Conservation (phyloP, 2,797 vertebrate genomes). For the Silurus aristotelis region DNA sequence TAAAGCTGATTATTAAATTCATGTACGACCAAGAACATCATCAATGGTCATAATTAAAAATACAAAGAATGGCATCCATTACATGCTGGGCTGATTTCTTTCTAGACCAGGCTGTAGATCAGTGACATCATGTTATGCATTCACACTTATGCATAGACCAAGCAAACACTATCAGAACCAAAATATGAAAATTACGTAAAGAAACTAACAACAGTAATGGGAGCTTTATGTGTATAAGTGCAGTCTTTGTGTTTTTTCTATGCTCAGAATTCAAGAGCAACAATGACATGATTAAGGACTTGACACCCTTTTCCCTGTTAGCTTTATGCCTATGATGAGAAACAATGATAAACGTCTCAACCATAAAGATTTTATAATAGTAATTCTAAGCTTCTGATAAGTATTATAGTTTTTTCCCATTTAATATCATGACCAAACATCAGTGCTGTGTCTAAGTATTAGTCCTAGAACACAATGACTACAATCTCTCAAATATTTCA, state of each 20-base stretch:
- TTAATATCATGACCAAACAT: background rate
- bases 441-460: background rate
- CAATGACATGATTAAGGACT: background rate
- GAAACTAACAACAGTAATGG: background rate
- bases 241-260: background rate
- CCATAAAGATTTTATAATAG: background rate
- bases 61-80: background rate
- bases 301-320: background rate
- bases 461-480: background rate
- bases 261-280: background rate
- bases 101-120: background rate
- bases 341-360: background rate
- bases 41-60: background rate
- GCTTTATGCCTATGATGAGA: background rate
- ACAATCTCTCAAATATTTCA: background rate
- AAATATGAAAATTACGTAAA: background rate
- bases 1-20: too few relatives aligned
- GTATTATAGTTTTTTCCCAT: background rate
- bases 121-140: background rate
- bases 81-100: slow-evolving; percentile 1
- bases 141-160: too few relatives aligned
- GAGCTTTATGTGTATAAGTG: background rate
- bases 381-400: background rate
- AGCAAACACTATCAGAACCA: background rate
- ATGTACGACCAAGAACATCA: background rate